A percentile compares a stretch with the other conserved stretches of the same genome.
These are phyloP conservation scores for Pangasius djambal DNA, from an alignment of 2,797 vertebrate species.

Conservation along the genomic window DNA sequence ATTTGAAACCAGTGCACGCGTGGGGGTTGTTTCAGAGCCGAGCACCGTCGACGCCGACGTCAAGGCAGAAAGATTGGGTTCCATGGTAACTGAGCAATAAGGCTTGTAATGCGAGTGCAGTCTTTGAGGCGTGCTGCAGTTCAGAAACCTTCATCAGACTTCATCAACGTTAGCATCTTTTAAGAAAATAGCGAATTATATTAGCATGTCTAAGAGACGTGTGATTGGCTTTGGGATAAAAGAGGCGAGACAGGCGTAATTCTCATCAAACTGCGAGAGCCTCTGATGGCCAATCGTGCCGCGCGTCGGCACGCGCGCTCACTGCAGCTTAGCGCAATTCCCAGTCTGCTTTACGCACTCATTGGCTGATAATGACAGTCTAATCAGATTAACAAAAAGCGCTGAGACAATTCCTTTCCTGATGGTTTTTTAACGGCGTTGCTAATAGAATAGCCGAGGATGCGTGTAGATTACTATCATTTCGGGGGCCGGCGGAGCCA, in stretches of 20 bases:
- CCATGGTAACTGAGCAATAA: neutral
- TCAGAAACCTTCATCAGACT: neutral
- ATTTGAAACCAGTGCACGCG: neutral
- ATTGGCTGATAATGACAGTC: constrained; percentile 77
- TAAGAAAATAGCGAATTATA: constrained; percentile 3
- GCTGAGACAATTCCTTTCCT: constrained; percentile 80
- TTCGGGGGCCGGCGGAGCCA: constrained; percentile 72
- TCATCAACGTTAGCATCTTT: constrained; percentile 21
- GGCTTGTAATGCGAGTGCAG: neutral
- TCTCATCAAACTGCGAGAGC: constrained; percentile 23
- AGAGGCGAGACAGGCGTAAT: constrained; percentile 11
- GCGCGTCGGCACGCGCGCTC: constrained; percentile 54
- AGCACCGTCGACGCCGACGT: neutral
- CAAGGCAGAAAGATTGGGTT: neutral
- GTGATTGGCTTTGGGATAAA: constrained; percentile 15
- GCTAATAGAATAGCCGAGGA: constrained; percentile 80
- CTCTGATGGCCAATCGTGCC: constrained; percentile 23
- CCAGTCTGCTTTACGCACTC: constrained; percentile 72
- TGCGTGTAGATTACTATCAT: constrained; percentile 78
- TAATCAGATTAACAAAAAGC: constrained; percentile 82
- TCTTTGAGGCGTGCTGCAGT: neutral
- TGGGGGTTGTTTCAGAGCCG: neutral
- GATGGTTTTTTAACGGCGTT: constrained; percentile 80
- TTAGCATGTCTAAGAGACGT: constrained; percentile 30
- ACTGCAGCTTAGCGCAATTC: constrained; percentile 69